A percentile compares a stretch with the other conserved stretches of the same genome.
phyloP scores from a whole-genome alignment of 2,113 vertebrate species.

The Microcebus ravelobensis region DNA sequence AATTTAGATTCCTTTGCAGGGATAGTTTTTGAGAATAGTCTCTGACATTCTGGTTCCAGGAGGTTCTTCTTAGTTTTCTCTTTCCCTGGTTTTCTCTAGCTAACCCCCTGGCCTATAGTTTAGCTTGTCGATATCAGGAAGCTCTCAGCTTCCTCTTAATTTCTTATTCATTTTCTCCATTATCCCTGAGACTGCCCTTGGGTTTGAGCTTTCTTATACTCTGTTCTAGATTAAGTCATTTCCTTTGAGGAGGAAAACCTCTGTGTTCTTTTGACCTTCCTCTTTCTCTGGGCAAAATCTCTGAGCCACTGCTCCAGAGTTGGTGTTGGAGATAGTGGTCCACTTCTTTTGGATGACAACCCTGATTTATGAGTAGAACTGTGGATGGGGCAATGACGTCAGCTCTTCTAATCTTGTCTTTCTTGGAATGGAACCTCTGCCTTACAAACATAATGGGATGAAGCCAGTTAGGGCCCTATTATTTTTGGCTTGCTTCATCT shows the following conservation, averaged over 20 bases:
- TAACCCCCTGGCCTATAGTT: background rate
- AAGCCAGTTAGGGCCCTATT: background rate
- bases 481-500: background rate
- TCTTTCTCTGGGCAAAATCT: background rate
- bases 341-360: background rate
- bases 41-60: background rate
- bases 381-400: background rate
- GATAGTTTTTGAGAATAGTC: background rate
- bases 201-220: background rate
- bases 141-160: background rate
- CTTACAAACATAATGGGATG: background rate
- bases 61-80: background rate
- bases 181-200: background rate
- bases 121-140: background rate
- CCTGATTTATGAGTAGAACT: background rate
- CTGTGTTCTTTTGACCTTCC: background rate
- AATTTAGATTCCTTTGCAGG: background rate
- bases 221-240: background rate
- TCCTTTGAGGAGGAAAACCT: background rate
- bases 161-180: background rate
- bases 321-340: background rate
- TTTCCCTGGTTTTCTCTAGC: background rate
- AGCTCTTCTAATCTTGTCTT: background rate
- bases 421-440: background rate
- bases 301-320: background rate